phyloP scores from a whole-genome alignment of 2,113 vertebrate genomes.

The Corythaixoides concolor region DNA sequence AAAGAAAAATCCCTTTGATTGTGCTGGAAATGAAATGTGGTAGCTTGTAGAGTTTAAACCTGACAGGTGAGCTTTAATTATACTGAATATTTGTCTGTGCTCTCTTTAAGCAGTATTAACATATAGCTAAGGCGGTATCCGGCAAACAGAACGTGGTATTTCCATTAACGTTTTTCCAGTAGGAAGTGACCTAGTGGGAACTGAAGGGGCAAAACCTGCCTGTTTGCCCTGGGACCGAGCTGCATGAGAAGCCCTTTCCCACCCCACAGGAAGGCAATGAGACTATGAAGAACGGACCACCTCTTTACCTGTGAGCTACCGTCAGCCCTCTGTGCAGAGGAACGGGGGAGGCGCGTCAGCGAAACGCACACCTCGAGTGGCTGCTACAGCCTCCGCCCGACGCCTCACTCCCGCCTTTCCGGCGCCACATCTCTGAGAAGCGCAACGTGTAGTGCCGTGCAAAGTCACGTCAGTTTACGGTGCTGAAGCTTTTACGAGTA shows the following conservation, averaged over 20 bases:
- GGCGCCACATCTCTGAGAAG: no score
- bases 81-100: neutral
- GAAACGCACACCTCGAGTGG: neutral
- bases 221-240: no score
- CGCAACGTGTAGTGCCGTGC: no score
- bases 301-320: neutral
- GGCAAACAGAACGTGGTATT: rapidly evolving
- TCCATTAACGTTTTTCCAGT: neutral
- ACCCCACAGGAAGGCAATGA: no score
- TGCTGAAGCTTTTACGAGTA: neutral
- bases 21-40: neutral
- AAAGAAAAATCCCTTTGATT: neutral
- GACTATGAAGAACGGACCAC: no score
- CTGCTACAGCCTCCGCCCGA: neutral
- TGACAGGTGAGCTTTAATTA: neutral
- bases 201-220: neutral
- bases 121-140: rapidly evolving
- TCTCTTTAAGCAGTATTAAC: neutral
- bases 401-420: neutral
- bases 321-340: neutral
- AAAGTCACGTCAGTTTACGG: neutral
- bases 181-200: neutral
- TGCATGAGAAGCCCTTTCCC: no score
- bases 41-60: neutral
- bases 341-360: rapidly evolving